Percentiles rank a stretch among this genome's conserved stretches.
These are phyloP conservation scores for Paramormyrops kingsleyae DNA, from an alignment of 2,113 vertebrate genomes.

Conservation along the genomic window DNA sequence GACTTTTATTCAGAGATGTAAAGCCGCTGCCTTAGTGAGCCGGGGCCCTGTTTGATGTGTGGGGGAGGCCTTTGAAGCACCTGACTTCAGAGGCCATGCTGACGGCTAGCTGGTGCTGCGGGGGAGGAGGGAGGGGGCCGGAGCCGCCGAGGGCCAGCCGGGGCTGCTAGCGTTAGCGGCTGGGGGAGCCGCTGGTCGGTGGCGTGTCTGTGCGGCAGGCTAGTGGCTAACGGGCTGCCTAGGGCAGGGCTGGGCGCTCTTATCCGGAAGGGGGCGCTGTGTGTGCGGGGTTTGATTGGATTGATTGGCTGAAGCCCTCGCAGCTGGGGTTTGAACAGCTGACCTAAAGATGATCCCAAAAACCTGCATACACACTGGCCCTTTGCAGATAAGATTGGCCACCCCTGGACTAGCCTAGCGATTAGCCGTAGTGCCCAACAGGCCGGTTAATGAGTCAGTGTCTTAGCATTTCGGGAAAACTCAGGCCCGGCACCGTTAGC, in stretches of 20 bases:
- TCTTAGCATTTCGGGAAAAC: neutral
- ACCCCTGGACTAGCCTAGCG: too few species aligned
- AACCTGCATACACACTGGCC: neutral
- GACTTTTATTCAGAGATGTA: constrained; percentile 81
- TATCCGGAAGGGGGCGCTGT: neutral
- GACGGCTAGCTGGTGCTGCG: constrained; percentile 88
- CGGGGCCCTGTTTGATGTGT: constrained; percentile 81
- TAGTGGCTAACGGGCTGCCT: neutral
- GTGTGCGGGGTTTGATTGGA: neutral
- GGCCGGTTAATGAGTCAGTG: neutral
- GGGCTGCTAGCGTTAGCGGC: constrained; percentile 3
- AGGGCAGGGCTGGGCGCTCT: neutral
- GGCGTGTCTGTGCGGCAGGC: neutral
- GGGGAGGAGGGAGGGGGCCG: constrained; percentile 58
- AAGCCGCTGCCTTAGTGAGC: constrained; percentile 61
- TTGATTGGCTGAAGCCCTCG: too few species aligned
- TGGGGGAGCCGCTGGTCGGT: neutral
- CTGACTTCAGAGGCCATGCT: constrained; percentile 86
- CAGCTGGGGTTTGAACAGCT: neutral
- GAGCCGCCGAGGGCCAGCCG: constrained; percentile 43
- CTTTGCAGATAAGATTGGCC: neutral
- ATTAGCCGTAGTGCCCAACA: too few species aligned
- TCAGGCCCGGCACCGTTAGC: too few species aligned
- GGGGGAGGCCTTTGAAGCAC: constrained; percentile 88
- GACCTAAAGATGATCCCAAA: neutral